Evolutionary conservation across 2,888 invertebrate genomes (phyloP).

Genomic region (Epirrita christyi): DNA sequence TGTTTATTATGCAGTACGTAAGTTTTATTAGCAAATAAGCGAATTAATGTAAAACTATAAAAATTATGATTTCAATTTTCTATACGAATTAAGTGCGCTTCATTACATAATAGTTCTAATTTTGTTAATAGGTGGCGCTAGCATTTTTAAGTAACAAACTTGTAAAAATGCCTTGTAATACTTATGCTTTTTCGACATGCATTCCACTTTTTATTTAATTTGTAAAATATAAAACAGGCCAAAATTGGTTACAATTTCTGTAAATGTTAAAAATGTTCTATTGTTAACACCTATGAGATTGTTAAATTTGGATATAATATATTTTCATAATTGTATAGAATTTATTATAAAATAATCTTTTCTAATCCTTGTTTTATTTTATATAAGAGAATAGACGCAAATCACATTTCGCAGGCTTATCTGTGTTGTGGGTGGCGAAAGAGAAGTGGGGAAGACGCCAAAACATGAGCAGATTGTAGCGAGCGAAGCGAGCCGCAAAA

Average conservation of each 20-base stretch:
- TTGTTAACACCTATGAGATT: slow-evolving; percentile 38
- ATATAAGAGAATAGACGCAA: too few species aligned
- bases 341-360: slow-evolving; percentile 30
- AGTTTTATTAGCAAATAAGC: too few species aligned
- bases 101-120: neutral
- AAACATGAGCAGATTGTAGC: too few species aligned
- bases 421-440: too few species aligned
- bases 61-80: too few species aligned
- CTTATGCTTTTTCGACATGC: slow-evolving; percentile 14
- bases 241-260: slow-evolving; percentile 5
- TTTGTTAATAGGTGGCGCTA: slow-evolving; percentile 1
- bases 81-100: too few species aligned
- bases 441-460: too few species aligned
- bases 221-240: neutral
- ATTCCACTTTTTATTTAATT: slow-evolving; percentile 18
- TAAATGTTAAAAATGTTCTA: slow-evolving; percentile 9
- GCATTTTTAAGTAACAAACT: neutral
- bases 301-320: slow-evolving; percentile 39
- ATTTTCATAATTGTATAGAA: slow-evolving; percentile 34
- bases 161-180: neutral
- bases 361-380: slow-evolving; percentile 9
- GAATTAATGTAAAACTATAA: too few species aligned
- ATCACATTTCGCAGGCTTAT: too few species aligned
- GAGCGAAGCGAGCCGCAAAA: too few species aligned
- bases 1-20: too few species aligned